Percentiles rank a stretch among this genome's conserved stretches.
Evolutionary conservation across 2,888 invertebrate genomes (phyloP).

Genomic region (Opisthograptis luteolata): DNA sequence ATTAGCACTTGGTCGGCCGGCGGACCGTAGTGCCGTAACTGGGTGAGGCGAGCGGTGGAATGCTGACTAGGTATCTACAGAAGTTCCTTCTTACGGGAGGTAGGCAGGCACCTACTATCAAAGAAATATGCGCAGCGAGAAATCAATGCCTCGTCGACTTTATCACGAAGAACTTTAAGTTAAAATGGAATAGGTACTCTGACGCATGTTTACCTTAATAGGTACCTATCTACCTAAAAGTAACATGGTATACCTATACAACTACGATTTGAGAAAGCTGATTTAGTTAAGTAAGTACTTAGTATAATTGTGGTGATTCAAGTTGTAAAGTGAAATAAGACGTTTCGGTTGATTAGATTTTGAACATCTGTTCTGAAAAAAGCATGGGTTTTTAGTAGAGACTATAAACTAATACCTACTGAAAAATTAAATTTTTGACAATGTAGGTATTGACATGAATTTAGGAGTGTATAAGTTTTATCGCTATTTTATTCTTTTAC

Average conservation of each 20-base stretch:
- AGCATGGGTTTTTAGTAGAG: too few relatives aligned
- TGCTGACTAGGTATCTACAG: slow-evolving; percentile 63
- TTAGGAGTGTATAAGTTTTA: too few relatives aligned
- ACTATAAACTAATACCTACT: too few relatives aligned
- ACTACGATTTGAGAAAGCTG: slow-evolving; percentile 37
- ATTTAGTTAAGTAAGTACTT: neutral
- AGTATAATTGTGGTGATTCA: neutral
- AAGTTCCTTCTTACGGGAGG: slow-evolving; percentile 58
- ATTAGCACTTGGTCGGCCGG: slow-evolving; percentile 81
- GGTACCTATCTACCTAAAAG: slow-evolving; percentile 40
- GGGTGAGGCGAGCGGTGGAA: slow-evolving; percentile 76
- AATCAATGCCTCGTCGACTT: slow-evolving; percentile 2
- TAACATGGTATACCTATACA: too few relatives aligned
- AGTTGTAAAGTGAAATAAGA: neutral
- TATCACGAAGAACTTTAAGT: slow-evolving; percentile 7
- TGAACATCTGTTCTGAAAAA: too few relatives aligned
- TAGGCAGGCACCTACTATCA: slow-evolving; percentile 37
- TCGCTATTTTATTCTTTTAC: too few relatives aligned
- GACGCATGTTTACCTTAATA: neutral
- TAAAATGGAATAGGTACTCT: neutral
- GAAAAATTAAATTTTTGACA: too few relatives aligned
- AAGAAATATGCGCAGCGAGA: slow-evolving; percentile 10
- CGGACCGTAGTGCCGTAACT: slow-evolving; percentile 82
- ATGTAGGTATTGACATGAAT: too few relatives aligned
- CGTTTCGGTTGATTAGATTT: too few relatives aligned